These are phyloP conservation scores for Brachypalpus laphriformis DNA, from an alignment of 2,888 invertebrate species.

Conservation along the genomic window DNA sequence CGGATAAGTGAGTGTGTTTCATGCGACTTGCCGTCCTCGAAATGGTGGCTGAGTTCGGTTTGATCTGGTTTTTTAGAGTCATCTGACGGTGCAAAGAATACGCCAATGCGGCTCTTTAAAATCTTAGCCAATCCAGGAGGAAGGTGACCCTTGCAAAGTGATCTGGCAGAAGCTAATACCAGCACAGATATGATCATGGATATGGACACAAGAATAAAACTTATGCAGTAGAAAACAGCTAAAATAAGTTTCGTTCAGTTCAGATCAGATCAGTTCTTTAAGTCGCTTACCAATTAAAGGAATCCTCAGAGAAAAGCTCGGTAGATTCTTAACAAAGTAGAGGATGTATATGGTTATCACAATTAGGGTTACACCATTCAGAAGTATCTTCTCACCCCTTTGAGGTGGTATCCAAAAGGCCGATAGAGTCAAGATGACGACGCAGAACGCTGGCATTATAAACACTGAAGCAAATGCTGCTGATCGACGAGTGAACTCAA, in stretches of 20 bases:
- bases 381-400: constrained; percentile 85
- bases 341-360: constrained; percentile 85
- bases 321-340: constrained; percentile 84
- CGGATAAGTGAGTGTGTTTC: constrained; percentile 75
- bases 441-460: constrained; percentile 85
- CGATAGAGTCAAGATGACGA: constrained; percentile 85
- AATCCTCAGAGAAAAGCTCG: constrained; percentile 80
- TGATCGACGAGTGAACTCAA: constrained; percentile 83
- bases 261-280: neutral
- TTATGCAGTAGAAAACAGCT: constrained; percentile 84
- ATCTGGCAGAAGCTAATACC: constrained; percentile 79
- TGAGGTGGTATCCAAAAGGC: constrained; percentile 86
- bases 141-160: constrained; percentile 70
- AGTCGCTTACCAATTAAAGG: constrained; percentile 81
- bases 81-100: constrained; percentile 33
- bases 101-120: constrained; percentile 70
- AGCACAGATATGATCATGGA: constrained; percentile 84
- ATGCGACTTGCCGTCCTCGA: constrained; percentile 75
- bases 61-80: constrained; percentile 73
- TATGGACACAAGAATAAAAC: constrained; percentile 83
- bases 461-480: constrained; percentile 85
- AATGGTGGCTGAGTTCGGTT: constrained; percentile 67
- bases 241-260: constrained; percentile 75
- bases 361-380: constrained; percentile 85
- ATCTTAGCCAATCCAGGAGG: constrained; percentile 68